These are phyloP conservation scores for Sphenopsis melanotis DNA, from an alignment of 2,797 vertebrate genomes.

Conservation along the genomic window DNA sequence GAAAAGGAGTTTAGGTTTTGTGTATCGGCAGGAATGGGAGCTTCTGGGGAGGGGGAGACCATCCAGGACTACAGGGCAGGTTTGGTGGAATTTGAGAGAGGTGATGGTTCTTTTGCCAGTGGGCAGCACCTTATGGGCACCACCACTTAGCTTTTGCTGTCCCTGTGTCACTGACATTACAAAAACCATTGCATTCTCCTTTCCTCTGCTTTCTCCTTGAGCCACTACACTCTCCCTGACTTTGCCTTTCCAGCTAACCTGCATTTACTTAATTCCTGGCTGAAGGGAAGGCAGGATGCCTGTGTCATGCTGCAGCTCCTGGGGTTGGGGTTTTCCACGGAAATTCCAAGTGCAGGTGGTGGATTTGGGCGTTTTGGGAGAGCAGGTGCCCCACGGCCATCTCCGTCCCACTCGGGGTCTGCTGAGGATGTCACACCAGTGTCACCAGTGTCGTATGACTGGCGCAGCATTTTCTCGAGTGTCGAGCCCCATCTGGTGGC, in stretches of 20 bases:
- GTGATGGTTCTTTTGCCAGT: background rate
- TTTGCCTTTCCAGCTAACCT: background rate
- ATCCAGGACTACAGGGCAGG: background rate
- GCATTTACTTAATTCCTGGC: background rate
- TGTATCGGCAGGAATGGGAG: background rate
- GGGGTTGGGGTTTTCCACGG: background rate
- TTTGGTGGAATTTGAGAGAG: background rate
- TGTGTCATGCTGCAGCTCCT: background rate
- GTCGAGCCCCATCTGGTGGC: slow-evolving; percentile 60
- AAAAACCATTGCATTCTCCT: background rate
- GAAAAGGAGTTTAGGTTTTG: background rate
- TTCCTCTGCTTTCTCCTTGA: background rate
- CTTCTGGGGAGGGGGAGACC: background rate
- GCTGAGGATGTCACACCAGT: background rate
- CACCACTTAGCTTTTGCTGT: background rate
- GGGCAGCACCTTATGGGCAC: background rate
- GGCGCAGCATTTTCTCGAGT: background rate
- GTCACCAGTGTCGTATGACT: background rate
- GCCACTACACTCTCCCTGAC: background rate
- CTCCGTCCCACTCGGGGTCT: background rate
- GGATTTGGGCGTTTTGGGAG: background rate
- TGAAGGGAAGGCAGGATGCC: background rate
- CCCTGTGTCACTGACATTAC: fast-evolving
- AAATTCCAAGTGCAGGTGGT: fast-evolving
- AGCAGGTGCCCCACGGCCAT: background rate